Base-by-base conservation (phyloP, 2,113 vertebrate genomes). In the Phainopepla nitens region DNA sequence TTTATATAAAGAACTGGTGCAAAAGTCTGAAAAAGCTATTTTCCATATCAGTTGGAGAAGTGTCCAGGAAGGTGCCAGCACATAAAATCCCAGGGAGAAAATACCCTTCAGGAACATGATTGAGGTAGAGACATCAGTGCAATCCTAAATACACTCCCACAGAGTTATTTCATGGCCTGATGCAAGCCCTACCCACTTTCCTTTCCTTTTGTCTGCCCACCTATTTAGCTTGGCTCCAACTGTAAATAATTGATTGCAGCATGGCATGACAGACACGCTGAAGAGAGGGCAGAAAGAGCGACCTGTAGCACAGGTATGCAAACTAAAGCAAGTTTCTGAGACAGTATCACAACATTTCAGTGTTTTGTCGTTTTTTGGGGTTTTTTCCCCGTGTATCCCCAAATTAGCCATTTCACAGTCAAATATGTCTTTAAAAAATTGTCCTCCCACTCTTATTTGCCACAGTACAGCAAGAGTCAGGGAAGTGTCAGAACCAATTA, bases 241-340 rank as follows among this genome's bases (percentile, higher is more conserved):
- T 89, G 42, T 94, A 89, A 95, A 97, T 97, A 81, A 96, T 91
- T 94, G 56, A 97, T 78, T 39, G 76, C 50, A 58, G 51, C 39
- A 13, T 10, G 65, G 79, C 85, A 79, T 0, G 24, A 60, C 13
- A 77, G 1, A 61, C 41, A 31, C 0, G 6, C 28, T 10, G 35
- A 35, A 62, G 69, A 62, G 58, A 81, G 6, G 62, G 76, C 73
- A 73, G 49, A 28, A 53, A 24, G 21, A 81, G 33, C 8, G 1
- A 54, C 58, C 13, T 13, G 51, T 7, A 87, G 66, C n/a, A 66
- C 4, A 54, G 21, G 21, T 27, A 51, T 13, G 24, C 13, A 28
- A 11, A 78, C 35, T 53, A 73, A 86, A 77, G 22, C 33, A 39
- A 62, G 41, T 44, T 70, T 42, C 42, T 2, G 2, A 80, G n/a